Conservation (phyloP, 2,113 vertebrate genomes). For the Alectura lathami region DNA sequence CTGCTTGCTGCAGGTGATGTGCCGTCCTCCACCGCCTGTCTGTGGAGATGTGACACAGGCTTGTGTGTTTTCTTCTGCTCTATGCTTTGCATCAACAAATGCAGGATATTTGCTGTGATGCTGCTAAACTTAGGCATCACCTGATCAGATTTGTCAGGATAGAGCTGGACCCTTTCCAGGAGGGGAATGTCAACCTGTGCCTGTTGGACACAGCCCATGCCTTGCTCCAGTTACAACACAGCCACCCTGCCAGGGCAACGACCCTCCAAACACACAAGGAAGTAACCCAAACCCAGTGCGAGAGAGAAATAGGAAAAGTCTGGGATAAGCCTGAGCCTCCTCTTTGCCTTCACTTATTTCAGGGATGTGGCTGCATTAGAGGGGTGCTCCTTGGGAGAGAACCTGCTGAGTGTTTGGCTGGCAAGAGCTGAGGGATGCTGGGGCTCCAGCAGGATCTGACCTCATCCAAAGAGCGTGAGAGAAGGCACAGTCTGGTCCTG, state of each 20-base stretch:
- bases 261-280: neutral
- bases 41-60: accelerated
- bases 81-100: neutral
- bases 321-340: neutral
- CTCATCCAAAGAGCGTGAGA: neutral
- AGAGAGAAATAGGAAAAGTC: neutral
- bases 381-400: neutral
- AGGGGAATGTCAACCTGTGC: too few species aligned
- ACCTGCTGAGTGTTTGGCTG: accelerated
- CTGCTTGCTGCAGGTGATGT: neutral
- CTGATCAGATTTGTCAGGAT: too few species aligned
- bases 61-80: neutral
- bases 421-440: neutral
- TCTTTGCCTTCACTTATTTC: neutral
- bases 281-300: neutral
- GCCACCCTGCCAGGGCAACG: neutral
- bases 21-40: neutral
- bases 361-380: neutral
- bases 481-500: neutral
- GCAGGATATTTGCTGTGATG: neutral
- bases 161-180: too few species aligned
- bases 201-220: too few species aligned
- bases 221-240: neutral
- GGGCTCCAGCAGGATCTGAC: neutral
- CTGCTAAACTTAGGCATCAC: neutral